Evolutionary conservation across 92 coral and sea anemone genomes (phyloP).

Genomic region (Porites evermanni): DNA sequence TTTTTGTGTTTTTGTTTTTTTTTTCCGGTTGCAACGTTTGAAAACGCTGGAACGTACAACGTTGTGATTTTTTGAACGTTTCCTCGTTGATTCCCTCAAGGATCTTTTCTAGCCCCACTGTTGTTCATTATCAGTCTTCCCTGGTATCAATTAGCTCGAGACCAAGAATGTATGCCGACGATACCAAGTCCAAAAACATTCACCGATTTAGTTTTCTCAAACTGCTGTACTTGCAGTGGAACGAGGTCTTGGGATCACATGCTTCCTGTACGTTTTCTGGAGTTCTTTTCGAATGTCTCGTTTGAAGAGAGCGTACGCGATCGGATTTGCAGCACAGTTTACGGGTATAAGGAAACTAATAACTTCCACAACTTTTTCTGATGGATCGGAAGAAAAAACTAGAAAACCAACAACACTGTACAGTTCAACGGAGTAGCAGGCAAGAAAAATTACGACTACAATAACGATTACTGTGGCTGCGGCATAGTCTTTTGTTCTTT

Average conservation of each 20-base stretch:
- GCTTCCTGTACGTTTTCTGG: background rate
- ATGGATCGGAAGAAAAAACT: background rate
- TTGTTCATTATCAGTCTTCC: too few relatives aligned
- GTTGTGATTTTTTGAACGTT: too few relatives aligned
- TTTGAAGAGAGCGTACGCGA: slow-evolving; percentile 41
- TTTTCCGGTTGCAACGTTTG: too few relatives aligned
- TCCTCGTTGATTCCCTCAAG: too few relatives aligned
- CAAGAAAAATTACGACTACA: background rate
- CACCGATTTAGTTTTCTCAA: background rate
- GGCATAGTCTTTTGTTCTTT: background rate
- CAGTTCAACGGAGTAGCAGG: slow-evolving; percentile 33
- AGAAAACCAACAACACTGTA: slow-evolving; percentile 15
- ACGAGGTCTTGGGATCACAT: background rate
- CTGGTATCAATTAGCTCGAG: too few relatives aligned
- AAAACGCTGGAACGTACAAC: too few relatives aligned
- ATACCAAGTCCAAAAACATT: too few relatives aligned
- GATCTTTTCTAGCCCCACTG: too few relatives aligned
- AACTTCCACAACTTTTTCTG: background rate
- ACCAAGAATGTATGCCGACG: too few relatives aligned
- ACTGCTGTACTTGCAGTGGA: background rate
- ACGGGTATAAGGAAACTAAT: background rate
- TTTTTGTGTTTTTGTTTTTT: too few relatives aligned
- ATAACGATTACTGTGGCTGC: background rate
- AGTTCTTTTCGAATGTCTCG: slow-evolving; percentile 35
- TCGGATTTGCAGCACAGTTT: slow-evolving; percentile 33